These are phyloP conservation scores for Desoria tigrina DNA, from an alignment of 2,888 invertebrate genomes.

Conservation along the genomic window DNA sequence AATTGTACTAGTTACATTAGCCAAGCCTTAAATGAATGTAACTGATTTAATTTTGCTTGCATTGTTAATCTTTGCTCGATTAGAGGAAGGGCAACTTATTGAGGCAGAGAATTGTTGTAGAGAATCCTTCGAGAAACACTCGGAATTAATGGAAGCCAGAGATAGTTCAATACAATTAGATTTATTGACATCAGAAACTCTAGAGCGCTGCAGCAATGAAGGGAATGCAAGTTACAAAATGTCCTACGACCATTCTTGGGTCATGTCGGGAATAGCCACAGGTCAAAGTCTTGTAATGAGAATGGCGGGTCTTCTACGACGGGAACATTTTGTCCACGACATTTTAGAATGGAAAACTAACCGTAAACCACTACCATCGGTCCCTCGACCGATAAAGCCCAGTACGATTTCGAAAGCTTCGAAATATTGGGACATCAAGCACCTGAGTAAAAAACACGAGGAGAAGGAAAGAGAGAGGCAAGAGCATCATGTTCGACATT, in stretches of 20 bases:
- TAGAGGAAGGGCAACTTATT: conserved; percentile 3
- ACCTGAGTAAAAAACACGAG: neutral
- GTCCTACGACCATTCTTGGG: neutral
- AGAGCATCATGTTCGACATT: neutral
- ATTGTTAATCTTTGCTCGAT: no score
- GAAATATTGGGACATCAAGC: neutral
- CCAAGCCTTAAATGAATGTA: no score
- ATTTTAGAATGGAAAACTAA: neutral
- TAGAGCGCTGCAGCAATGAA: neutral
- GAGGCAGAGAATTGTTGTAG: neutral
- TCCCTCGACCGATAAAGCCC: neutral
- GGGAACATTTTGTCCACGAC: neutral
- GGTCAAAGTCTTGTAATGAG: neutral
- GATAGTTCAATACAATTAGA: neutral
- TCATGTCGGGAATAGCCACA: neutral
- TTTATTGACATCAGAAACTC: no score
- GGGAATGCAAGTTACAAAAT: neutral
- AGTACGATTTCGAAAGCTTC: neutral
- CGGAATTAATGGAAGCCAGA: neutral
- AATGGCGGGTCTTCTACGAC: neutral
- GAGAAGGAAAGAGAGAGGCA: neutral
- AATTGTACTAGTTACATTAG: no score
- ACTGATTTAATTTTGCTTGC: no score
- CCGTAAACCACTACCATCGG: neutral
- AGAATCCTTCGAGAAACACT: neutral